These are phyloP conservation scores for Agrilus cyanescens DNA, from an alignment of 2,888 invertebrate species.

Conservation along the genomic window DNA sequence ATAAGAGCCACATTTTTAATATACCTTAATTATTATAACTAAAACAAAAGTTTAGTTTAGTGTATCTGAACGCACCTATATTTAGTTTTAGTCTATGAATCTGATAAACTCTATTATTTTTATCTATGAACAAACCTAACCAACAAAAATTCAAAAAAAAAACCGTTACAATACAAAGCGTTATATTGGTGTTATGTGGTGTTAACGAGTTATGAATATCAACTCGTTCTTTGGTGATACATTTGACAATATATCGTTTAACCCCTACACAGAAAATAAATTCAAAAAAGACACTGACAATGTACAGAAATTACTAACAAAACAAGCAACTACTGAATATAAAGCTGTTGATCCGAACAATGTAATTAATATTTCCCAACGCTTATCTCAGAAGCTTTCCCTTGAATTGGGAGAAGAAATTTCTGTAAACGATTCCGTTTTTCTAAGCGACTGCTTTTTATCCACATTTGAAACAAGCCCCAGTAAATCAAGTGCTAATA, in stretches of 20 bases:
- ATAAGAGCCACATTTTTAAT: no score
- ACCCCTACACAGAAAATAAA: constrained; percentile 5
- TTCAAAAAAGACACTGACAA: neutral
- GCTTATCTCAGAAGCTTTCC: no score
- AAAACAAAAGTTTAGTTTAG: no score
- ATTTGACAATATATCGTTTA: constrained; percentile 16
- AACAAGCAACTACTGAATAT: neutral
- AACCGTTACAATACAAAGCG: no score
- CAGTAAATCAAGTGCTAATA: neutral
- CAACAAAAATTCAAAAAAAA: no score
- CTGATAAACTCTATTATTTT: no score
- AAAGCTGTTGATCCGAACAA: no score
- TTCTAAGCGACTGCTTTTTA: constrained; percentile 12
- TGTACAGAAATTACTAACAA: neutral
- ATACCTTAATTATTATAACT: no score
- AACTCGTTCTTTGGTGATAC: constrained; percentile 14
- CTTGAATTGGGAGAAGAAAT: constrained; percentile 2
- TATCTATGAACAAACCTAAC: neutral
- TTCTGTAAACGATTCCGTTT: constrained; percentile 18
- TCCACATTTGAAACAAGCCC: neutral
- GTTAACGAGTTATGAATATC: constrained; percentile 9
- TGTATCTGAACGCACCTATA: no score
- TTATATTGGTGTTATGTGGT: no score
- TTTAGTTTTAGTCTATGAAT: no score
- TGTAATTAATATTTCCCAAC: no score